Conservation (phyloP, 1,140 invertebrate species). For the Tetragnatha versicolor region DNA sequence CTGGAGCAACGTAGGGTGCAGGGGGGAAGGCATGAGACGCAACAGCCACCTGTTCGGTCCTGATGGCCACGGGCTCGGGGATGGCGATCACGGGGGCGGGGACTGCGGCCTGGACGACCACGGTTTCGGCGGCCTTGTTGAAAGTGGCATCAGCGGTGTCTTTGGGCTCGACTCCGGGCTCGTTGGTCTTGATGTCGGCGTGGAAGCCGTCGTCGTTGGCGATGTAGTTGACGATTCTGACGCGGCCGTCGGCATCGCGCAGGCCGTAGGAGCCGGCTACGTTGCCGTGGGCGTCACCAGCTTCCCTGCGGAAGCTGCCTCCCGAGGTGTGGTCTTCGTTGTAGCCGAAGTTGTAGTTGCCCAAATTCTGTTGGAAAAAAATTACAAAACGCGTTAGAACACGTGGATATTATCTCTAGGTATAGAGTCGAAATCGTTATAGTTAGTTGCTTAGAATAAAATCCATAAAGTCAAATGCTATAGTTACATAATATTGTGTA, state of each 20-base stretch:
- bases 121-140: conserved; percentile 59
- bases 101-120: conserved; percentile 52
- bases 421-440: no score
- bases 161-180: conserved; percentile 56
- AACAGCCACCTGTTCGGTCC: conserved; percentile 31
- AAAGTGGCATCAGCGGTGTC: conserved; percentile 56
- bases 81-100: conserved; percentile 64
- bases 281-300: conserved; percentile 56
- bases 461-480: no score
- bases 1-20: conserved; percentile 52
- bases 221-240: conserved; percentile 60
- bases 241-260: conserved; percentile 59
- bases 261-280: conserved; percentile 59
- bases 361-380: conserved; percentile 48
- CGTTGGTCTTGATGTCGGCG: conserved; percentile 58
- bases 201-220: conserved; percentile 60
- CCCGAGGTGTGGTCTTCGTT: conserved; percentile 61
- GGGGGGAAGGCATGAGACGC: conserved; percentile 61
- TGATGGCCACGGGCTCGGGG: conserved; percentile 60
- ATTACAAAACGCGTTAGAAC: no score
- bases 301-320: conserved; percentile 58
- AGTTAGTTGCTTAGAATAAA: no score
- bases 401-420: no score
- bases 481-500: no score
- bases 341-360: conserved; percentile 61